Evolutionary conservation across 2,113 vertebrate species (phyloP).

Genomic region (Bubo bubo): DNA sequence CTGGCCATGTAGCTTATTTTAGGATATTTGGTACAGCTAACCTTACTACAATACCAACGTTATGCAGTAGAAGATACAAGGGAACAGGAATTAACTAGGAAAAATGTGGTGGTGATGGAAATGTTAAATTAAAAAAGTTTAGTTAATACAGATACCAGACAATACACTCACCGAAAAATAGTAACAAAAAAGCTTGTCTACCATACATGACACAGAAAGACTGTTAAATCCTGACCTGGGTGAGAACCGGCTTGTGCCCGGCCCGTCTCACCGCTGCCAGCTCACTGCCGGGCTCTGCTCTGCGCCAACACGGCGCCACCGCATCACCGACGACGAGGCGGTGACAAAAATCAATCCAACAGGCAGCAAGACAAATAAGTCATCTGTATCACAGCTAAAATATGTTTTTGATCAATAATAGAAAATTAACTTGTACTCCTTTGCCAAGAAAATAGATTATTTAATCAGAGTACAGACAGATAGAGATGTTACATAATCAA

Average conservation of each 20-base stretch:
- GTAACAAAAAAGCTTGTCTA: not conserved
- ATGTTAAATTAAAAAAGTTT: not conserved
- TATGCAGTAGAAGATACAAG: not conserved
- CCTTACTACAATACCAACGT: not conserved
- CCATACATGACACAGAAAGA: not conserved
- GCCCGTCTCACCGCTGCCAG: not conserved
- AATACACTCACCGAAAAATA: not conserved
- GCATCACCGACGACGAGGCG: not conserved
- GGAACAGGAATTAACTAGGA: not conserved
- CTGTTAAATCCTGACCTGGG: not conserved
- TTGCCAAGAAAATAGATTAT: conserved; percentile 63
- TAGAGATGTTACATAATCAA: conserved; percentile 46
- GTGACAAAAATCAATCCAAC: conserved; percentile 60
- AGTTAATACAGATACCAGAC: not conserved
- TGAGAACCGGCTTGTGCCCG: not conserved
- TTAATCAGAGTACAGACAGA: conserved; percentile 44
- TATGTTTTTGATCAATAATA: conserved; percentile 50
- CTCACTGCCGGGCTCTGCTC: not conserved
- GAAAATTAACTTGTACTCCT: conserved; percentile 43
- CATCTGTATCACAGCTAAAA: conserved; percentile 44
- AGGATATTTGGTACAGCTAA: not conserved
- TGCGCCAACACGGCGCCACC: accelerated
- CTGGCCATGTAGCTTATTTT: not conserved
- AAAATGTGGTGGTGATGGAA: not conserved
- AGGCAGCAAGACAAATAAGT: conserved; percentile 50